Evolutionary conservation across 2,797 vertebrate genomes (phyloP), one percentile per base, ranked within the genome.

Genomic region (Channallabes apus): DNA sequence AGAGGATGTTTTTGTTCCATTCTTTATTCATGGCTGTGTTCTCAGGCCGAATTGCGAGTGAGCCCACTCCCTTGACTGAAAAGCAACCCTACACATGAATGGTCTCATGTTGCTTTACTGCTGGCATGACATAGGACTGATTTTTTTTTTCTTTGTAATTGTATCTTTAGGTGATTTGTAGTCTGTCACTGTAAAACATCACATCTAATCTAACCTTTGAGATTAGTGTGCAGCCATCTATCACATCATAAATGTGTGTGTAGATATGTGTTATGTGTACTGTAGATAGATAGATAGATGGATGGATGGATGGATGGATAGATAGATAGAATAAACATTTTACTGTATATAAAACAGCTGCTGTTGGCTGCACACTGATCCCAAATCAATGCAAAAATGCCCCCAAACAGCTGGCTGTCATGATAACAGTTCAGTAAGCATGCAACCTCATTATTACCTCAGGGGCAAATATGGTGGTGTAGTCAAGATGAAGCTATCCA

Each of bases 341-440:
- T n/a, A 73, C 38, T 73, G 3, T 51, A 15, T 7, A 7, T 27
- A 76, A 76, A 56, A 76, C 51, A 76, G 51, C 71, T n/a, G 41
- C 41, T 46, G 71, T 32, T 76, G 51, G 56, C 9, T 59, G 18
- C 7, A 9, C n/a, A 58, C n/a, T 54, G 27, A 78, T 78, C 22
- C 27, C 56, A 79, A 41, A 62, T 62, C 58, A 62, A 79, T 62
- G 58, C 12, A 62, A n/a, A 61, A 41, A n/a, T 79, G 22, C 76
- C 32, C 73, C 51, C 12, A 62, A 38, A 79, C 76, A 79, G 76
- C 58, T 79, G 76, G 32, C 76, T 38, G 32, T 41, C 61, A 78
- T 38, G 56, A 61, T 78, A 32, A 11, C 51, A 35, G 54, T 77
- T 77, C 73, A 58, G 27, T 77, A 58, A 22, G 54, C 18, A 77